Conservation (phyloP, 2,113 vertebrate species). For the Lipophrys pholis region DNA sequence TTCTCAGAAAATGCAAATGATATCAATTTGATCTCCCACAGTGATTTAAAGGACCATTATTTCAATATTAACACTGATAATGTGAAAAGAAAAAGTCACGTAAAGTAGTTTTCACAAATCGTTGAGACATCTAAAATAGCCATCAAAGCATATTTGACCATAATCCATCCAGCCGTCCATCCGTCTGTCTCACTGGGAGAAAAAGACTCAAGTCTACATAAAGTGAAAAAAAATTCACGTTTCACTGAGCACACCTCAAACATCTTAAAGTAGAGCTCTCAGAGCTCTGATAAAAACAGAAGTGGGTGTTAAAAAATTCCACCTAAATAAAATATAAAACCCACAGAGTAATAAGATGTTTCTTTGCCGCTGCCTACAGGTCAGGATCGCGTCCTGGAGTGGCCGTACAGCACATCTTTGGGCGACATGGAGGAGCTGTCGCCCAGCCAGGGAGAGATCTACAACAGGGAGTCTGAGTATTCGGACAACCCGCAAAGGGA, state of each 20-base stretch:
- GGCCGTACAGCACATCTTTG: conserved; percentile 94
- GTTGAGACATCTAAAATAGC: too few species aligned
- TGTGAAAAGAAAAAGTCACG: too few species aligned
- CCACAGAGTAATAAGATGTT: conserved; percentile 20
- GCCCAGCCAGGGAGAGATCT: conserved; percentile 82
- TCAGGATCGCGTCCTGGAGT: conserved; percentile 90
- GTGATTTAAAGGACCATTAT: too few species aligned
- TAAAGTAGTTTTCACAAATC: too few species aligned
- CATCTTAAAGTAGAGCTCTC: conserved; percentile 6
- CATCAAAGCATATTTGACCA: too few species aligned
- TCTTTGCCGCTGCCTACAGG: conserved; percentile 51
- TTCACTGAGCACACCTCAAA: conserved; percentile 7
- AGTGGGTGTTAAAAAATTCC: conserved; percentile 13
- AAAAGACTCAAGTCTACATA: neutral
- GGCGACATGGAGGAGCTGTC: conserved; percentile 85
- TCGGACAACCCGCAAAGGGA: conserved; percentile 82
- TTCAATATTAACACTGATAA: too few species aligned
- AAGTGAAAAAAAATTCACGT: conserved; percentile 12
- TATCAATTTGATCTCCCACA: too few species aligned
- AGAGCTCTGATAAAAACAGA: conserved; percentile 4
- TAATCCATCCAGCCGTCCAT: too few species aligned
- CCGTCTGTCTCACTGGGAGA: neutral
- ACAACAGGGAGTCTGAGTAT: conserved; percentile 84
- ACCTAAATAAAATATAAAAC: conserved; percentile 39
- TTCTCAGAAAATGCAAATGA: too few species aligned